phyloP scores from a whole-genome alignment of 2,888 invertebrate species.

The Slavum lentiscoides region DNA sequence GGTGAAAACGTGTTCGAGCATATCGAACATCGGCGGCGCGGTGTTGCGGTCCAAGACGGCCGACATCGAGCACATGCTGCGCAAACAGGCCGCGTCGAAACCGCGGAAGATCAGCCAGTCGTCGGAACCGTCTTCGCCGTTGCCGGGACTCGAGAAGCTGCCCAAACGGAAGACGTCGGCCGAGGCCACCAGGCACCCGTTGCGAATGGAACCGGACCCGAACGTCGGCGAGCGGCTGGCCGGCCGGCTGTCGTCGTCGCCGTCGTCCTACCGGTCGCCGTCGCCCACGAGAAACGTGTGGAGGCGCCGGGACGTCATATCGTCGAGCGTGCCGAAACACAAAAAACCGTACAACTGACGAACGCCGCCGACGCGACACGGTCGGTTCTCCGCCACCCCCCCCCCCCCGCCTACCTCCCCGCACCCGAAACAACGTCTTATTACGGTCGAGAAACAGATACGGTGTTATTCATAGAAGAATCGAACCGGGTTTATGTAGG shows the following conservation, averaged over 20 bases:
- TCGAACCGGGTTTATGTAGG: too few species aligned
- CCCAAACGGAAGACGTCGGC: conserved; percentile 57
- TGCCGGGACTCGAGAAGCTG: conserved; percentile 27
- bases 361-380: too few species aligned
- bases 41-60: conserved; percentile 70
- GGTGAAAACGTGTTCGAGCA: conserved; percentile 63
- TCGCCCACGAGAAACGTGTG: conserved; percentile 65
- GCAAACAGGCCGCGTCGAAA: conserved; percentile 57
- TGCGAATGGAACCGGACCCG: conserved; percentile 56
- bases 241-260: conserved; percentile 38
- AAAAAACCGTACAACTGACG: conserved; percentile 54
- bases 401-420: too few species aligned
- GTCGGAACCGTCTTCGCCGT: conserved; percentile 56
- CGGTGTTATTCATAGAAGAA: too few species aligned
- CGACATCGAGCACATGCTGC: conserved; percentile 68
- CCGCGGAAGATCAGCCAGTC: conserved; percentile 58
- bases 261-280: conserved; percentile 51
- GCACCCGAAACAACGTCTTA: too few species aligned
- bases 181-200: conserved; percentile 61
- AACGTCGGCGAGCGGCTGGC: conserved; percentile 39
- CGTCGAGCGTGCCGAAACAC: conserved; percentile 68
- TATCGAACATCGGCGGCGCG: conserved; percentile 70
- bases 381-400: too few species aligned
- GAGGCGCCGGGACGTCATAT: conserved; percentile 80
- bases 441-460: too few species aligned